phyloP scores from a whole-genome alignment of 2,797 vertebrate genomes.

The Pristis pectinata region DNA sequence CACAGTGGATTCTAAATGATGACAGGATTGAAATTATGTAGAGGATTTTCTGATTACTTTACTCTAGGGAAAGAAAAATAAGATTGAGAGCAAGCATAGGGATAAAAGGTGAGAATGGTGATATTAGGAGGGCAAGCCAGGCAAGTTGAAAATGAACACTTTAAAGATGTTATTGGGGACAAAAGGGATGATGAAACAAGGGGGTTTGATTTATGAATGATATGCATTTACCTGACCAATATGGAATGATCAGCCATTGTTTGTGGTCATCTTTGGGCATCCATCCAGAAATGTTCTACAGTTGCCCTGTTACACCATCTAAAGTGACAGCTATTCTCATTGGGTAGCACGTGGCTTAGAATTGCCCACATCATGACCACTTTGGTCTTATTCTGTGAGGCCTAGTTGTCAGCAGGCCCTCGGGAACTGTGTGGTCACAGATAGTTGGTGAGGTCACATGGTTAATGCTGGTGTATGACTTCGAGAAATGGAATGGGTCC shows the following conservation, averaged over 20 bases:
- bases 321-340: background rate
- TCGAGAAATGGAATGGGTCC: no score
- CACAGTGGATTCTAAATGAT: background rate
- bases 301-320: background rate
- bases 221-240: background rate
- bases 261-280: background rate
- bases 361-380: background rate
- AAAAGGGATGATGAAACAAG: background rate
- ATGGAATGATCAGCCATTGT: background rate
- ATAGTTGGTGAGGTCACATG: background rate
- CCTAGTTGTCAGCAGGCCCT: no score
- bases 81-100: background rate
- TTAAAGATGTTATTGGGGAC: background rate
- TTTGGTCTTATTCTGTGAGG: no score
- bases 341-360: background rate
- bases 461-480: no score
- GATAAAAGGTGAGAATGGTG: background rate
- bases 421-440: no score
- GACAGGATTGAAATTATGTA: background rate
- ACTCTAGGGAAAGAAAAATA: background rate
- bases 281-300: background rate
- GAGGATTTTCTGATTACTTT: background rate
- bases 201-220: background rate
- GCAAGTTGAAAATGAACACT: background rate
- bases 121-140: background rate